Conservation (phyloP, 1,140 invertebrate genomes). For the Laupala kohalensis region DNA sequence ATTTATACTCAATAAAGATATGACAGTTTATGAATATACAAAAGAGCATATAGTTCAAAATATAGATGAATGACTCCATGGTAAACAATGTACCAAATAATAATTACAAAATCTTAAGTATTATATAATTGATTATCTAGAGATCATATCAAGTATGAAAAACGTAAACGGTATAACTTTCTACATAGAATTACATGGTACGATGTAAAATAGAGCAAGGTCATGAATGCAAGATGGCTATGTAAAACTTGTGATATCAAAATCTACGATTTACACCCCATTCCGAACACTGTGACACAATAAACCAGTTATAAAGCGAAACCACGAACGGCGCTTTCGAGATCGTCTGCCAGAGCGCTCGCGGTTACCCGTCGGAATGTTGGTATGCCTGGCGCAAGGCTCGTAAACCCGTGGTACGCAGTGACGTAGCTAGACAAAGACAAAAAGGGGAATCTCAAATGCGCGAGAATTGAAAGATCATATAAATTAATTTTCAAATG, state of each 20-base stretch:
- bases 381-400: too few species aligned
- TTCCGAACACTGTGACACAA: neutral
- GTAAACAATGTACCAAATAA: neutral
- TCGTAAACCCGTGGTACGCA: too few species aligned
- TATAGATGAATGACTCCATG: neutral
- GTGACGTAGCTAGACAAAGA: too few species aligned
- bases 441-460: too few species aligned
- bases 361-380: too few species aligned
- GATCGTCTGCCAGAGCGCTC: neutral
- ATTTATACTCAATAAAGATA: neutral
- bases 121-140: neutral
- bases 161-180: neutral
- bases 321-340: neutral
- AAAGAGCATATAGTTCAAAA: neutral
- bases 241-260: neutral
- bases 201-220: neutral
- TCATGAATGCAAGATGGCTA: neutral
- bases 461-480: too few species aligned
- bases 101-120: neutral
- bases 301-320: neutral
- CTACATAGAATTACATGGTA: neutral
- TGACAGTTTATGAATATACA: too few species aligned
- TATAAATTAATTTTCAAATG: too few species aligned
- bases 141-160: neutral
- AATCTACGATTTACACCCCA: neutral